A percentile compares a stretch with the other conserved stretches of the same genome.
Conservation (phyloP, 2,797 vertebrate genomes). For the Amblyopsis hoosieri region DNA sequence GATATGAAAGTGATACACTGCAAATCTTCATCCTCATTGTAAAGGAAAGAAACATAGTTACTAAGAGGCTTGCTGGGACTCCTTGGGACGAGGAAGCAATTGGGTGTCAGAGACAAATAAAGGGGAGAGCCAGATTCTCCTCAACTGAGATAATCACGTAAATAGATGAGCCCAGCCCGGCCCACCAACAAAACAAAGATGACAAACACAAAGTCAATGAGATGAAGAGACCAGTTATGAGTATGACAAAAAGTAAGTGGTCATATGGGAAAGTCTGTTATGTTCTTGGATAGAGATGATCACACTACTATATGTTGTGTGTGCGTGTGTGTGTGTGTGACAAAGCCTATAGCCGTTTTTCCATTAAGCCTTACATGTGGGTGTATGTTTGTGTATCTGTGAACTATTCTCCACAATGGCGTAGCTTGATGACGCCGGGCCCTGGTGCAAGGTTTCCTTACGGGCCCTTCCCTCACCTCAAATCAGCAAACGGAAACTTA, state of each 20-base stretch:
- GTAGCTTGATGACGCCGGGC: too few relatives aligned
- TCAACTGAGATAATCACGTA: constrained; percentile 55
- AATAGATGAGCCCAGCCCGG: constrained; percentile 57
- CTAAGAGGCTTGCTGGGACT: constrained; percentile 34
- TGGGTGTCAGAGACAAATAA: constrained; percentile 57
- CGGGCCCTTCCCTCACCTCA: too few relatives aligned
- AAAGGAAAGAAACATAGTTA: constrained; percentile 26
- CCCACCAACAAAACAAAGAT: constrained; percentile 55
- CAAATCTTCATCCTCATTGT: constrained; percentile 14
- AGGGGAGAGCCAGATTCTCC: constrained; percentile 56
- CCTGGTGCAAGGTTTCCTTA: too few relatives aligned
- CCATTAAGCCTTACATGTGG: too few relatives aligned
- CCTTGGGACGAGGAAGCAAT: constrained; percentile 34
- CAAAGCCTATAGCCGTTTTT: neutral
- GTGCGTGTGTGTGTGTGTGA: constrained; percentile 18
- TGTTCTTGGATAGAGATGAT: constrained; percentile 63
- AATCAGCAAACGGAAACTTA: too few relatives aligned
- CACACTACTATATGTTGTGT: constrained; percentile 38
- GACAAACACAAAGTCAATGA: constrained; percentile 51
- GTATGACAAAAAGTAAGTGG: constrained; percentile 36
- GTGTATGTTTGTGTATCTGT: neutral
- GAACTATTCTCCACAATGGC: neutral
- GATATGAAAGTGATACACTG: constrained; percentile 26
- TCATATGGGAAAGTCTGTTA: constrained; percentile 58
- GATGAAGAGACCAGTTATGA: constrained; percentile 59